Evolutionary conservation across 2,888 invertebrate genomes (phyloP).

Genomic region (Patella ulyssiponensis): DNA sequence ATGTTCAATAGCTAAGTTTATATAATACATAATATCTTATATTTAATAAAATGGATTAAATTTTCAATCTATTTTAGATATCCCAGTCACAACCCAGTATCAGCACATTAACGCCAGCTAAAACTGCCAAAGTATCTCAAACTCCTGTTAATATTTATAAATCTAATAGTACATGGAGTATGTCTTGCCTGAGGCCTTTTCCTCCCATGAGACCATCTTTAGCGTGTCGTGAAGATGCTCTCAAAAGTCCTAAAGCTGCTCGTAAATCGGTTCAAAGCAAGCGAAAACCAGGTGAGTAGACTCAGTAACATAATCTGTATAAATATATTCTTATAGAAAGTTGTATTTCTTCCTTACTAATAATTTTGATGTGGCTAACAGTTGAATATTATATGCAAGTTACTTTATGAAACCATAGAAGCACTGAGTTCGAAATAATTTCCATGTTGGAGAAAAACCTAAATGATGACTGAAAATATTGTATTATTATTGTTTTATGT

Average conservation of each 20-base stretch:
- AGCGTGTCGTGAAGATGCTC: conserved; percentile 59
- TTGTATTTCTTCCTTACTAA: background rate
- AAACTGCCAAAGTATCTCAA: conserved; percentile 62
- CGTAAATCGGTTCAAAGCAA: conserved; percentile 53
- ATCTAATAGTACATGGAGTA: conserved; percentile 72
- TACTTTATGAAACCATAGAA: background rate
- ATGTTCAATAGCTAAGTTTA: too few species aligned
- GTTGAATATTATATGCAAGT: background rate
- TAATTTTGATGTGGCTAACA: conserved; percentile 3
- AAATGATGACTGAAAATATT: background rate
- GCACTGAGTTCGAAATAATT: background rate
- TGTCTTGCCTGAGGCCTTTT: conserved; percentile 89
- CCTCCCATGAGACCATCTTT: conserved; percentile 87
- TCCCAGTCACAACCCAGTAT: conserved; percentile 66
- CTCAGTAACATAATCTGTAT: background rate
- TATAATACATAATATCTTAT: too few species aligned
- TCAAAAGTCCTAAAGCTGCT: conserved; percentile 63
- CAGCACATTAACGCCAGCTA: conserved; percentile 60
- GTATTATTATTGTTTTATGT: background rate
- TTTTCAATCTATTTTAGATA: conserved; percentile 46
- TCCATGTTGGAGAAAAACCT: background rate
- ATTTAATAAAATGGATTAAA: too few species aligned
- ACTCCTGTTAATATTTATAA: conserved; percentile 27
- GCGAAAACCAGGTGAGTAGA: conserved; percentile 56
- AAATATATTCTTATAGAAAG: background rate